Conservation (phyloP, 37 sponge, comb jelly and placozoan genomes). For the Chondrosia reniformis region DNA sequence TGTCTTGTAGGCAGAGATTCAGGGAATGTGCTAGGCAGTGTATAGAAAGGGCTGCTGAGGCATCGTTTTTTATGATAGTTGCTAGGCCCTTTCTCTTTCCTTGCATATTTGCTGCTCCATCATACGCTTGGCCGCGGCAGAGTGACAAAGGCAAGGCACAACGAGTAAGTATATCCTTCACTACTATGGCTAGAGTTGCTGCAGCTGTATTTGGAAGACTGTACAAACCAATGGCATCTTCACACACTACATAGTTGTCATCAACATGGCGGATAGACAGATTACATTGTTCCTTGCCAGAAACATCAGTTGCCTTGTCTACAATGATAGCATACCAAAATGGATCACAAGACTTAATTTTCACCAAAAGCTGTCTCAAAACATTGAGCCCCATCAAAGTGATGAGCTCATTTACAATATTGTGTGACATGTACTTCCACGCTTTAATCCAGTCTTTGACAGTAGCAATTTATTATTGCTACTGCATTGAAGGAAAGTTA, state of each 20-base stretch:
- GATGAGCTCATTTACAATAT: conserved; percentile 1
- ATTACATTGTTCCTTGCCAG: conserved; percentile 39
- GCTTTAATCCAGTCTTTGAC: background rate
- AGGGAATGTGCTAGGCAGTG: conserved; percentile 61
- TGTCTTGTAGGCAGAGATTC: conserved; percentile 63
- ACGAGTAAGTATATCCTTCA: conserved; percentile 48
- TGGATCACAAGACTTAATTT: background rate
- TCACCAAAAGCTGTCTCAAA: background rate
- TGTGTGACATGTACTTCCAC: background rate
- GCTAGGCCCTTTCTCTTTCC: conserved; percentile 49
- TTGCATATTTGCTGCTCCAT: conserved; percentile 64
- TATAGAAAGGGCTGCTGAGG: conserved; percentile 55
- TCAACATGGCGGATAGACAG: conserved; percentile 50
- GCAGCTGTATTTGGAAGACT: conserved; percentile 30
- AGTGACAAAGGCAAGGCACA: conserved; percentile 46
- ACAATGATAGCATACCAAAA: conserved; percentile 48
- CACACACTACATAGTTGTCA: conserved; percentile 32
- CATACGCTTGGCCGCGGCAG: conserved; percentile 67
- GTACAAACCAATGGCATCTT: conserved; percentile 46
- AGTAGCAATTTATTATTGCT: background rate
- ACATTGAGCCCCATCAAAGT: conserved; percentile 2
- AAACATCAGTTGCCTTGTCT: conserved; percentile 55
- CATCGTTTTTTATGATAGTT: conserved; percentile 35
- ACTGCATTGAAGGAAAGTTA: background rate
- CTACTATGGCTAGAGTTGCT: conserved; percentile 8